Conservation (phyloP, 2,797 vertebrate species). For the Sebastes wilsoni region DNA sequence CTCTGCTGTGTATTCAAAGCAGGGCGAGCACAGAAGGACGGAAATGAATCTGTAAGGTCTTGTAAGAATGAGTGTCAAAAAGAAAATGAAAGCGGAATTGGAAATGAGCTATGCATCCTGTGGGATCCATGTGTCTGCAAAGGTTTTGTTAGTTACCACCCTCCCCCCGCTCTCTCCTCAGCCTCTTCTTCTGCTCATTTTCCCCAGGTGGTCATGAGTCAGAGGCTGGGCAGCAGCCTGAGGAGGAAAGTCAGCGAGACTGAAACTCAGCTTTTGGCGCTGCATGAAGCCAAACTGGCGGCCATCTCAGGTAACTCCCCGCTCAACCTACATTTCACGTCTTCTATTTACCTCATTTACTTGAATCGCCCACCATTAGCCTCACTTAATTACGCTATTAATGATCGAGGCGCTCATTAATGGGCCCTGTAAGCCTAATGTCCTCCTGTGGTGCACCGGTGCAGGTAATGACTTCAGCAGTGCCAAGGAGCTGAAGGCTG, state of each 20-base stretch:
- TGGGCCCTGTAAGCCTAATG: constrained; percentile 46
- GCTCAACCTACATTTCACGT: constrained; percentile 6
- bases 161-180: neutral
- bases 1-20: constrained; percentile 60
- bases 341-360: constrained; percentile 58
- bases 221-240: constrained; percentile 88
- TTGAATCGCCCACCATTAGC: constrained; percentile 45
- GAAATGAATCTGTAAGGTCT: constrained; percentile 61
- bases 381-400: constrained; percentile 57
- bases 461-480: constrained; percentile 88
- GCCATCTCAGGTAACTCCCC: constrained; percentile 87
- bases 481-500: constrained; percentile 88
- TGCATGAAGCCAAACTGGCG: constrained; percentile 90
- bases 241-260: constrained; percentile 88
- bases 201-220: constrained; percentile 87
- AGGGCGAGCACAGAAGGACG: constrained; percentile 28
- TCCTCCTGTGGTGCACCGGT: constrained; percentile 40
- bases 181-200: constrained; percentile 52
- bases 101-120: constrained; percentile 62
- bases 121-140: constrained; percentile 70
- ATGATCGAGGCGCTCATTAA: constrained; percentile 60
- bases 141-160: constrained; percentile 62
- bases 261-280: constrained; percentile 86
- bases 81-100: constrained; percentile 65
- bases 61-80: constrained; percentile 62